Evolutionary conservation across 2,888 invertebrate species (phyloP).

Genomic region (Acanthoscelides obtectus): DNA sequence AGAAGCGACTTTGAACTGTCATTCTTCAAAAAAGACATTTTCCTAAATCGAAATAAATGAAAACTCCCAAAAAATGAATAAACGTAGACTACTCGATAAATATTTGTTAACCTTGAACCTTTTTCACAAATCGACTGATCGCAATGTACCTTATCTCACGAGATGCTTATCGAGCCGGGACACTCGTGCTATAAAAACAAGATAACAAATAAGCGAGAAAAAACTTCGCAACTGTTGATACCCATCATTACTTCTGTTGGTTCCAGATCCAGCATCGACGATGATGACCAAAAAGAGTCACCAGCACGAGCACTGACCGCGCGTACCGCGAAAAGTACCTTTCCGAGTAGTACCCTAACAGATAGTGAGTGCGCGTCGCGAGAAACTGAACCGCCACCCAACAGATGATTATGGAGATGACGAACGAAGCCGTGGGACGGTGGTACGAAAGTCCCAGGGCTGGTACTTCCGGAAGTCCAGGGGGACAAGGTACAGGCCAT

Average conservation of each 20-base stretch:
- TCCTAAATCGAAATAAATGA: too few relatives aligned
- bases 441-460: conserved; percentile 50
- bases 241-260: neutral
- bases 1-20: too few relatives aligned
- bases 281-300: neutral
- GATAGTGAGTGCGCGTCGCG: neutral
- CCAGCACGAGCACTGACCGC: neutral
- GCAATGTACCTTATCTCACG: neutral
- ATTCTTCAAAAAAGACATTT: too few relatives aligned
- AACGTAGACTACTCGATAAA: neutral
- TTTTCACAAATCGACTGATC: neutral
- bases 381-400: neutral
- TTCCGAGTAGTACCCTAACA: neutral
- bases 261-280: neutral
- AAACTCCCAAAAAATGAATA: too few relatives aligned
- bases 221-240: neutral
- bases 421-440: conserved; percentile 47
- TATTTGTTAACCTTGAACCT: neutral
- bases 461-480: conserved; percentile 44
- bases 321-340: neutral
- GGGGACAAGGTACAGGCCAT: conserved; percentile 37
- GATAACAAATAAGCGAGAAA: neutral
- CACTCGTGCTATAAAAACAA: neutral
- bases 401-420: conserved; percentile 50
- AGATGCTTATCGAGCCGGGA: neutral